These are phyloP conservation scores for Motacilla tschutschensis DNA, from an alignment of 2,113 vertebrate species.

Conservation along the genomic window DNA sequence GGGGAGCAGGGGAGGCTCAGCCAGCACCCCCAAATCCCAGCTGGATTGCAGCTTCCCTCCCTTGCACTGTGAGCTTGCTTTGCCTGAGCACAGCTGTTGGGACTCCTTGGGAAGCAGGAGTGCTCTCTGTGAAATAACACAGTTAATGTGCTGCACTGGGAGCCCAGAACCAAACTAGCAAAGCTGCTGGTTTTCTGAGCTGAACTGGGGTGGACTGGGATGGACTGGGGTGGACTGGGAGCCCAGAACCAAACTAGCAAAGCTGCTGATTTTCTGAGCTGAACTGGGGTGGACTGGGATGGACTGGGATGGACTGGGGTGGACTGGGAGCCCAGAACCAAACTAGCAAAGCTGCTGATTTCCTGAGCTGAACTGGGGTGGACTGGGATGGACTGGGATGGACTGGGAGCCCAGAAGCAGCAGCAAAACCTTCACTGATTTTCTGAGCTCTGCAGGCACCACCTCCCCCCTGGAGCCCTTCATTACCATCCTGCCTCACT, in stretches of 20 bases:
- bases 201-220: no score
- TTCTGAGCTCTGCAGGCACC: background rate
- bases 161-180: background rate
- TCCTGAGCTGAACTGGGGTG: background rate
- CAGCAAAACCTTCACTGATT: background rate
- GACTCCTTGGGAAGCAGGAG: background rate
- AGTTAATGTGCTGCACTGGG: background rate
- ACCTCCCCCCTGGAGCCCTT: background rate
- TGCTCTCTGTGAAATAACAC: background rate
- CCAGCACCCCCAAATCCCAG: background rate
- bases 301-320: background rate
- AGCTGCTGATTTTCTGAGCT: background rate
- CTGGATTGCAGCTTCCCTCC: background rate
- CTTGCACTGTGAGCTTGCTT: accelerated
- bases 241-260: background rate
- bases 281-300: background rate
- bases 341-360: background rate
- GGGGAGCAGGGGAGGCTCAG: background rate
- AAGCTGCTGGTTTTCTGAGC: no score
- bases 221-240: no score
- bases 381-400: background rate
- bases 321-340: background rate
- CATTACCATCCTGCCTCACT: accelerated
- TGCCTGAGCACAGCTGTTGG: accelerated
- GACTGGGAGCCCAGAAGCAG: background rate